These are phyloP conservation scores for Sebastiscus albofasciatus DNA, from an alignment of 2,797 vertebrate species.

Conservation along the genomic window DNA sequence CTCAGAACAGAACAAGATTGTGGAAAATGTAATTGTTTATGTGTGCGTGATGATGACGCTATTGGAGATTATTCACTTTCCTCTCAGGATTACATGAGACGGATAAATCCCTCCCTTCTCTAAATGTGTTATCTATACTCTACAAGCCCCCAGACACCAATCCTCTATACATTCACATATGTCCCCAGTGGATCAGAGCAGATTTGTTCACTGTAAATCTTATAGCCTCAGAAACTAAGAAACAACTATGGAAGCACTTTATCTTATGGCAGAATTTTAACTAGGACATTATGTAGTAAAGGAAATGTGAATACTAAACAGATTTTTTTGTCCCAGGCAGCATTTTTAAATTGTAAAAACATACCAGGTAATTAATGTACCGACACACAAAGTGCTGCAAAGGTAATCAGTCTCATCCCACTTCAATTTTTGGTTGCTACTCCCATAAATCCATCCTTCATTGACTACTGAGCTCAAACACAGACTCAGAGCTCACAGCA, in stretches of 20 bases:
- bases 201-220: conserved; percentile 42
- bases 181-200: conserved; percentile 43
- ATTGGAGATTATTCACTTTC: conserved; percentile 68
- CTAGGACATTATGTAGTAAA: conserved; percentile 13
- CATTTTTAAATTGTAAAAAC: conserved; percentile 19
- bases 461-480: conserved; percentile 26
- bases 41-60: conserved; percentile 31
- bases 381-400: conserved; percentile 7
- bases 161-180: conserved; percentile 51
- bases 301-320: conserved; percentile 5
- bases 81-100: conserved; percentile 62
- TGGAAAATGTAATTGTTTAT: conserved; percentile 56
- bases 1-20: conserved; percentile 28
- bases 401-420: conserved; percentile 23
- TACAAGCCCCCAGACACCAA: conserved; percentile 41
- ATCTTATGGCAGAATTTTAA: conserved; percentile 35
- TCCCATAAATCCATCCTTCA: conserved; percentile 41
- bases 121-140: conserved; percentile 64
- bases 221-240: conserved; percentile 44
- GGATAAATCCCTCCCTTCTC: conserved; percentile 63
- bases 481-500: conserved; percentile 36
- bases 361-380: conserved; percentile 29
- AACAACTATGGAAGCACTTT: conserved; percentile 49
- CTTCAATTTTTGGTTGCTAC: conserved; percentile 33
- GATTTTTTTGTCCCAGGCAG: conserved; percentile 8